phyloP scores from a whole-genome alignment of 1,140 invertebrate genomes.

The Parasteatoda tepidariorum region DNA sequence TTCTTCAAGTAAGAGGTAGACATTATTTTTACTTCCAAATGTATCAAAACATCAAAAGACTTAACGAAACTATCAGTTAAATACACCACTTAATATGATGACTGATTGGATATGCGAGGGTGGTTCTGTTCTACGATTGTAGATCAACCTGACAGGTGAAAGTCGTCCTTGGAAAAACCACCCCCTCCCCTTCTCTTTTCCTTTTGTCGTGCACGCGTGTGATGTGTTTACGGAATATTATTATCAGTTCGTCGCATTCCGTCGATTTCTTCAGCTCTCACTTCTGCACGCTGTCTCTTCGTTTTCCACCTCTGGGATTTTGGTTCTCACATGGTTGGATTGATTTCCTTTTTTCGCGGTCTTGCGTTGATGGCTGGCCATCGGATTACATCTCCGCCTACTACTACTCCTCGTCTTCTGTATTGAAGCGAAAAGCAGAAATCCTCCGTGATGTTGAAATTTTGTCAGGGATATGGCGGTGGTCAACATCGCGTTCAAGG shows the following conservation, averaged over 20 bases:
- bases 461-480: constrained; percentile 22
- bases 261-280: background rate
- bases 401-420: background rate
- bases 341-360: constrained; percentile 20
- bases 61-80: too few species aligned
- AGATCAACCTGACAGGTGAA: constrained; percentile 16
- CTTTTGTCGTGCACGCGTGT: background rate
- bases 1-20: too few species aligned
- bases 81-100: too few species aligned
- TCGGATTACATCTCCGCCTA: constrained; percentile 9
- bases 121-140: background rate
- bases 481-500: background rate
- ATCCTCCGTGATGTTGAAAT: constrained; percentile 33
- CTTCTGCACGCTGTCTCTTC: background rate
- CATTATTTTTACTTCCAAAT: too few species aligned
- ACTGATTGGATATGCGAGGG: background rate
- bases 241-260: constrained; percentile 36
- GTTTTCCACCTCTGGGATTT: constrained; percentile 1
- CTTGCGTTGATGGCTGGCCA: background rate
- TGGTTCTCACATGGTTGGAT: constrained; percentile 22
- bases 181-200: background rate
- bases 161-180: constrained; percentile 23
- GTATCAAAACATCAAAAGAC: too few species aligned
- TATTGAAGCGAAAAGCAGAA: background rate
- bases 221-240: constrained; percentile 13